Percentiles rank a stretch among this genome's conserved stretches.
Conservation (phyloP, 2,888 invertebrate species). For the Pyrgus malvae region DNA sequence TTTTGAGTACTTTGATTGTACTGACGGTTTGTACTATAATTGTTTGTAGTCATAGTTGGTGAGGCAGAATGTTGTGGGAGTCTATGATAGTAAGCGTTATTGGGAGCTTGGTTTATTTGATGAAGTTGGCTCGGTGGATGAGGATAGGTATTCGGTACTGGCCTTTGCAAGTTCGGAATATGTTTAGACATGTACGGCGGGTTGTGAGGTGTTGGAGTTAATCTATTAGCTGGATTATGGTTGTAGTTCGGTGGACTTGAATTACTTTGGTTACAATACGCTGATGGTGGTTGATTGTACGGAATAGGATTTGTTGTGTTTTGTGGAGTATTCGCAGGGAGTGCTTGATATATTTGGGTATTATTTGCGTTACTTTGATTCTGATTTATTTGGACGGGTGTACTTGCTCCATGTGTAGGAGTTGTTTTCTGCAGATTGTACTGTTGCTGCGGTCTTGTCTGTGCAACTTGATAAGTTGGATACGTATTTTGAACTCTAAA, state of each 20-base stretch:
- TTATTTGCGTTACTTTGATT: constrained; percentile 47
- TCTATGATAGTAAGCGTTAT: constrained; percentile 70
- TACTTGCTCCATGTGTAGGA: constrained; percentile 57
- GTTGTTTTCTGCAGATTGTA: constrained; percentile 60
- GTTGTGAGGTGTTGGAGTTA: constrained; percentile 63
- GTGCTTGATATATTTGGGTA: constrained; percentile 64
- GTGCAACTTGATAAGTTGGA: constrained; percentile 62
- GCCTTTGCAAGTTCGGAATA: constrained; percentile 52
- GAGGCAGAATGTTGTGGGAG: constrained; percentile 56
- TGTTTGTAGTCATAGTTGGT: constrained; percentile 45
- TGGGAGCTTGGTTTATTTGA: constrained; percentile 58
- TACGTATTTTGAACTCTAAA: constrained; percentile 63
- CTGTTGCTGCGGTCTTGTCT: constrained; percentile 61
- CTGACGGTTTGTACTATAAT: constrained; percentile 55
- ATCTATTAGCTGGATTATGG: constrained; percentile 67
- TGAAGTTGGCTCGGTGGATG: constrained; percentile 65
- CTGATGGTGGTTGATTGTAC: constrained; percentile 65
- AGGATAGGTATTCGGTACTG: constrained; percentile 63
- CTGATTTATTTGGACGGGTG: constrained; percentile 49
- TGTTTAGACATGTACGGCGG: constrained; percentile 58
- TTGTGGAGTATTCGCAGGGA: constrained; percentile 55
- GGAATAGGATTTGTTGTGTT: constrained; percentile 61
- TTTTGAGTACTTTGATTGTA: constrained; percentile 50
- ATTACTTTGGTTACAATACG: constrained; percentile 58
- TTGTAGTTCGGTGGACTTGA: constrained; percentile 69